These are phyloP conservation scores for Mesoligia furuncula DNA, from an alignment of 2,888 invertebrate genomes.

Conservation along the genomic window DNA sequence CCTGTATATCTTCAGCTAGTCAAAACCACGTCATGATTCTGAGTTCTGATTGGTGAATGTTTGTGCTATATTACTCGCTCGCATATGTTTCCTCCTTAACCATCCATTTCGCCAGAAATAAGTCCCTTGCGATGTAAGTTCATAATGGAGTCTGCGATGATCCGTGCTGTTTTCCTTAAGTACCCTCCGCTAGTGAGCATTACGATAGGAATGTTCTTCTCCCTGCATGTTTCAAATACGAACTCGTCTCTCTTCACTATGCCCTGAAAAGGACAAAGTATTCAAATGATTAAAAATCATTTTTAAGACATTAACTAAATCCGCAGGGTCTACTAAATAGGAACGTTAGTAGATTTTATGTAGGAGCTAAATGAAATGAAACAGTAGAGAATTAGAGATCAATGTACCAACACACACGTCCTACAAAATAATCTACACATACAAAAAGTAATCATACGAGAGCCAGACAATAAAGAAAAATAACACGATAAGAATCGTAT, in stretches of 20 bases:
- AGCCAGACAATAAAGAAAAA: too few species aligned
- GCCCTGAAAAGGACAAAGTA: conserved; percentile 90
- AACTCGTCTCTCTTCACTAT: conserved; percentile 95
- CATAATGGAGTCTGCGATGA: conserved; percentile 96
- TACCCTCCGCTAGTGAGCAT: conserved; percentile 98
- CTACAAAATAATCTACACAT: too few species aligned
- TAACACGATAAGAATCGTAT: too few species aligned
- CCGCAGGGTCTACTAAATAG: background rate
- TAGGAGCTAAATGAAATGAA: background rate
- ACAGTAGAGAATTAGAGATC: background rate
- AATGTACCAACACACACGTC: too few species aligned
- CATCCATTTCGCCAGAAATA: conserved; percentile 76
- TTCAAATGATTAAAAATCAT: background rate
- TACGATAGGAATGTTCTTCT: conserved; percentile 93
- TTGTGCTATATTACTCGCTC: conserved; percentile 3
- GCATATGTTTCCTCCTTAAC: background rate
- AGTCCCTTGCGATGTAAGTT: conserved; percentile 93
- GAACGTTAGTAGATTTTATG: background rate
- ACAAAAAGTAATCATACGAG: too few species aligned
- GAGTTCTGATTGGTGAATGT: background rate
- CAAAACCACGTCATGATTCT: background rate
- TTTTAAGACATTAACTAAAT: background rate
- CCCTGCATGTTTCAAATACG: conserved; percentile 93
- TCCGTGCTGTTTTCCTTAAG: conserved; percentile 93
- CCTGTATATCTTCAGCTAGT: background rate